Conservation (phyloP, 2,888 invertebrate species). For the Bursaphelenchus okinawaensis region DNA sequence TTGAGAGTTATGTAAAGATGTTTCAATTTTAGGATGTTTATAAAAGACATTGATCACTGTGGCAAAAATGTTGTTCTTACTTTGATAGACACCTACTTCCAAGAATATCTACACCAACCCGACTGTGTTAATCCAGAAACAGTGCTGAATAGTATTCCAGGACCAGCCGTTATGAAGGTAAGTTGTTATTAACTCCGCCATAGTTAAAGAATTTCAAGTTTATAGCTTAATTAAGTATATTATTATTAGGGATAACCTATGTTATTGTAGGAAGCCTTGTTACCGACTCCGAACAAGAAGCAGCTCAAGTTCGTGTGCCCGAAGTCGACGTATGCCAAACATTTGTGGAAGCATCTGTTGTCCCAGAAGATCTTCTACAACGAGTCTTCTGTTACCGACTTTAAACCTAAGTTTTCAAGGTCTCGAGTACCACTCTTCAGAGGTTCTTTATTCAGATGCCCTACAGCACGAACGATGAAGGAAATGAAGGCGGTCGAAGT, state of each 20-base stretch:
- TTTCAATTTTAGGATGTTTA: constrained; percentile 71
- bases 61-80: constrained; percentile 90
- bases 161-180: background rate
- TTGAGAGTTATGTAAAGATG: background rate
- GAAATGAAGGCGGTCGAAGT: constrained; percentile 37
- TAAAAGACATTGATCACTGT: constrained; percentile 84
- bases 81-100: constrained; percentile 15
- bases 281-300: constrained; percentile 32
- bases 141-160: constrained; percentile 1
- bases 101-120: background rate
- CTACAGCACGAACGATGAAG: constrained; percentile 41
- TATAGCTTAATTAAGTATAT: too few relatives aligned
- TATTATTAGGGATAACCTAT: background rate
- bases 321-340: constrained; percentile 81
- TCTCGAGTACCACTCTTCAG: constrained; percentile 25
- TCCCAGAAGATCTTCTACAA: constrained; percentile 97
- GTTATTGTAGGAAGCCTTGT: background rate
- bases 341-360: constrained; percentile 93
- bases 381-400: constrained; percentile 30
- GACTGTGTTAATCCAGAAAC: background rate
- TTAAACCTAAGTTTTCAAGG: constrained; percentile 50
- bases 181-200: too few relatives aligned
- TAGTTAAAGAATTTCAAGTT: too few relatives aligned
- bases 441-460: constrained; percentile 53
- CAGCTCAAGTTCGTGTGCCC: constrained; percentile 87